Percentiles rank a stretch among this genome's conserved stretches.
These are phyloP conservation scores for Teleogryllus oceanicus DNA, from an alignment of 2,888 invertebrate genomes.

Conservation along the genomic window DNA sequence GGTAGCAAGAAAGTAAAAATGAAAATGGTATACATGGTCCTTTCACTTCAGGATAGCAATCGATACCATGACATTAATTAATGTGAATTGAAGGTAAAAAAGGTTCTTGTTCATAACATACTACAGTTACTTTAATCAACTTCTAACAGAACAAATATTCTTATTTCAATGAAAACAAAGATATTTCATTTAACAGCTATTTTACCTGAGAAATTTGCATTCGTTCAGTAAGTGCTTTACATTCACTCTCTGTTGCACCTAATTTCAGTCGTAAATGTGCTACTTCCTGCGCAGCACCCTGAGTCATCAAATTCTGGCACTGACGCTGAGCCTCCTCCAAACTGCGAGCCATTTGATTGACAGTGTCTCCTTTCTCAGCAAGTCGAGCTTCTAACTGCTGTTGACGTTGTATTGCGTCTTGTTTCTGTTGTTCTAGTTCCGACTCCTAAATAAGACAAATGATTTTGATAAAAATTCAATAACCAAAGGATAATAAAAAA, in stretches of 20 bases:
- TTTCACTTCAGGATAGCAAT: too few species aligned
- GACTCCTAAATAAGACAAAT: not conserved
- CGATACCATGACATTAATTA: too few species aligned
- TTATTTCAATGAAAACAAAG: too few species aligned
- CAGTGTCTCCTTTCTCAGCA: conserved; percentile 60
- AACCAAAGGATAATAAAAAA: too few species aligned
- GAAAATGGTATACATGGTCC: too few species aligned
- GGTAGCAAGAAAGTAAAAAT: too few species aligned
- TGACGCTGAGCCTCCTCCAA: conserved; percentile 58
- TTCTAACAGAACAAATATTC: too few species aligned
- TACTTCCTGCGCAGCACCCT: not conserved
- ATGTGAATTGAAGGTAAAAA: too few species aligned
- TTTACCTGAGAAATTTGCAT: not conserved
- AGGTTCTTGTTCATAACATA: too few species aligned
- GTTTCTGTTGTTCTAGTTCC: not conserved
- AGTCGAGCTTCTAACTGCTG: conserved; percentile 59
- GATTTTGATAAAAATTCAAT: too few species aligned
- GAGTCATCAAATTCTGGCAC: conserved; percentile 49
- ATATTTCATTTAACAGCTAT: too few species aligned
- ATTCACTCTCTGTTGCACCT: not conserved
- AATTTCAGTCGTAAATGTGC: not conserved
- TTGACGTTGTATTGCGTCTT: conserved; percentile 28
- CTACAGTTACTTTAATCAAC: too few species aligned
- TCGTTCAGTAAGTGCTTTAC: not conserved
- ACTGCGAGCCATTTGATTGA: conserved; percentile 59